Base-by-base conservation (phyloP, 2,888 invertebrate genomes). In the Dusona sp. region DNA sequence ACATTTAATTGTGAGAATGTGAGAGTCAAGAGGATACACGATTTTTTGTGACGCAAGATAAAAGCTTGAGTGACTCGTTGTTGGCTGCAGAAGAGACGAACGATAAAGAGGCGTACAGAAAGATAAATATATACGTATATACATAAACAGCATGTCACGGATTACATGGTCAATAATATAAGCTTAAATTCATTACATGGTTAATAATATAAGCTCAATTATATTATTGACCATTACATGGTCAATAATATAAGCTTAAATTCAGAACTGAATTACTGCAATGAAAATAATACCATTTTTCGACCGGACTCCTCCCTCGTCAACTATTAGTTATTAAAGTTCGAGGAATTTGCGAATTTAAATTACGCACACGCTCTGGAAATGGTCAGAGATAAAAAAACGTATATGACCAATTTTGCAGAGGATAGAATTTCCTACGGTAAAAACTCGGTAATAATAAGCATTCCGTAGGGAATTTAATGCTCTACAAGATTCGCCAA, bases 111-210 rank as follows among this genome's bases (percentile, higher is more conserved):
- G 79, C 68, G 67, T 72, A 78, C 42, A 85, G 79, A 83, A 78
- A 16, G 85, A 88, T 87, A 88, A 90, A 90, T 77, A 89, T 83
- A 87, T 90, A 90, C 89, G 88, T 88, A 88, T 42, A 42, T 42
- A 89, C 89, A 88, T 87, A 84, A 87, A 82, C 72, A 86, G 87
- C 88, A 25, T 29, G 29, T 61, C 16, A 16, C 61, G 29, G 29
- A 29, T 29, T 61, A 25, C 29, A 61, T 29, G 1, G 13, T 61
- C 61, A 29, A 61, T 29, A 61, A 61, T 16, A 29, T 16, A 16
- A 61, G 29, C 61, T 61, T 25, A 25, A 61, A 7, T 61, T 29
- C 7, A 61, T 29, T 61, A 25, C 29, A 61, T 29, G 1, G 13
- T 61, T 29, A 29, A 61, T 29, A 61, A 61, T 16, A 29, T n/a